A percentile compares a stretch with the other conserved stretches of the same genome.
Conservation (phyloP, 2,888 invertebrate species). For the Lagria hirta region DNA sequence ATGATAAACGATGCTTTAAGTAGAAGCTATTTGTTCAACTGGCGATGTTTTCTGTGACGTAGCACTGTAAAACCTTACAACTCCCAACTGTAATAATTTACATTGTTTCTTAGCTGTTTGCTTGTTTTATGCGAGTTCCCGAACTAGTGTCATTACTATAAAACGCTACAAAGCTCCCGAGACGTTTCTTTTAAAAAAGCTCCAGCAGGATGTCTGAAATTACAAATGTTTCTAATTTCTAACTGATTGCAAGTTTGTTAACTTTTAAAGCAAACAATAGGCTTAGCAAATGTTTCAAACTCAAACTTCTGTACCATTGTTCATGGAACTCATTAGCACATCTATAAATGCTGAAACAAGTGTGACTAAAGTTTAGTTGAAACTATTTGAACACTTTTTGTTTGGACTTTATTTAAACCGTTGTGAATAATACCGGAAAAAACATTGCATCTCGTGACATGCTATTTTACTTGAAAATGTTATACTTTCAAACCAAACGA, state of each 20-base stretch:
- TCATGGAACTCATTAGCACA: no score
- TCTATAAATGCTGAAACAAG: no score
- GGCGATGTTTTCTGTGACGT: slow-evolving; percentile 21
- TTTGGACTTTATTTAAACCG: no score
- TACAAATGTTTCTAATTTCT: slow-evolving; percentile 13
- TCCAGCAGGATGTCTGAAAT: slow-evolving; percentile 3
- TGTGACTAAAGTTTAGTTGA: no score
- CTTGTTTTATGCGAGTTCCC: slow-evolving; percentile 19
- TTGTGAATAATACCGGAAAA: no score
- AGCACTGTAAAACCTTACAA: slow-evolving; percentile 25
- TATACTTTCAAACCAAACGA: no score
- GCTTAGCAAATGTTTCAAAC: no score
- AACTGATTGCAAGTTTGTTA: slow-evolving; percentile 13
- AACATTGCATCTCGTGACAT: no score
- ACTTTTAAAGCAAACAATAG: no score
- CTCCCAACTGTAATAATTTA: slow-evolving; percentile 28
- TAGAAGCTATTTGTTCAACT: slow-evolving; percentile 27
- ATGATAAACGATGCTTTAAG: slow-evolving; percentile 26
- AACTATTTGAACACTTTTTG: no score
- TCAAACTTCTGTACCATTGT: no score
- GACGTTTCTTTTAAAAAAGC: slow-evolving; percentile 19
- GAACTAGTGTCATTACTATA: slow-evolving; percentile 24
- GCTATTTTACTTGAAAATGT: no score
- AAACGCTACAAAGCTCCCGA: slow-evolving; percentile 17
- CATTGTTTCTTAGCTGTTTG: slow-evolving; percentile 27